Evolutionary conservation across 2,113 vertebrate species (phyloP).

Genomic region (Bettongia penicillata): DNA sequence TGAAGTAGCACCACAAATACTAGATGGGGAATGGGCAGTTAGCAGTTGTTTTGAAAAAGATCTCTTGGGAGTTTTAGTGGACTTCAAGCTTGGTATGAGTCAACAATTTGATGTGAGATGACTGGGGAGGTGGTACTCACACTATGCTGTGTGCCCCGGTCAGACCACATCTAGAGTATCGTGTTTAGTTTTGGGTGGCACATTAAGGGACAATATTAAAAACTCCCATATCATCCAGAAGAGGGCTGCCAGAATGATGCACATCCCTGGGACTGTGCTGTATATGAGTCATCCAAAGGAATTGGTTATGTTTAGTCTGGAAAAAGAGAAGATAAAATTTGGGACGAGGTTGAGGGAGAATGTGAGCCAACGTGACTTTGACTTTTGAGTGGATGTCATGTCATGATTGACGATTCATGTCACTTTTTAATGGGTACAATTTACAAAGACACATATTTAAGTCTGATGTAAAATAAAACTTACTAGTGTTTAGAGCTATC

Average conservation of each 20-base stretch:
- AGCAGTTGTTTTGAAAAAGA: not conserved
- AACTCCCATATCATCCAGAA: not conserved
- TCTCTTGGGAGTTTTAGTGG: not conserved
- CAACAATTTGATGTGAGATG: not conserved
- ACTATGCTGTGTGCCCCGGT: not conserved
- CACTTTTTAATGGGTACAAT: not conserved
- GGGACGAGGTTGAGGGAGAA: not conserved
- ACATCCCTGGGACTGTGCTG: not conserved
- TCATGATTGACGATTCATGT: no score
- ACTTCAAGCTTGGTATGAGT: not conserved
- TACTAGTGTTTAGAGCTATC: not conserved
- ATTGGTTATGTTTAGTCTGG: not conserved
- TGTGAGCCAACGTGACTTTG: not conserved
- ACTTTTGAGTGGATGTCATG: not conserved
- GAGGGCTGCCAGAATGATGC: not conserved
- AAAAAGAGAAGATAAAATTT: not conserved
- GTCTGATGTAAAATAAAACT: not conserved
- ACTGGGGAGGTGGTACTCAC: not conserved
- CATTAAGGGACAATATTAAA: not conserved
- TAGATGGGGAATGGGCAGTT: not conserved
- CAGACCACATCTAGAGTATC: not conserved
- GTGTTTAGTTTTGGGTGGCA: not conserved
- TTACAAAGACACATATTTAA: not conserved
- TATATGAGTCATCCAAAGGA: not conserved
- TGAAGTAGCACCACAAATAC: not conserved